Evolutionary conservation across 1,140 invertebrate species (phyloP).

Genomic region (Trachelipus rathkii): DNA sequence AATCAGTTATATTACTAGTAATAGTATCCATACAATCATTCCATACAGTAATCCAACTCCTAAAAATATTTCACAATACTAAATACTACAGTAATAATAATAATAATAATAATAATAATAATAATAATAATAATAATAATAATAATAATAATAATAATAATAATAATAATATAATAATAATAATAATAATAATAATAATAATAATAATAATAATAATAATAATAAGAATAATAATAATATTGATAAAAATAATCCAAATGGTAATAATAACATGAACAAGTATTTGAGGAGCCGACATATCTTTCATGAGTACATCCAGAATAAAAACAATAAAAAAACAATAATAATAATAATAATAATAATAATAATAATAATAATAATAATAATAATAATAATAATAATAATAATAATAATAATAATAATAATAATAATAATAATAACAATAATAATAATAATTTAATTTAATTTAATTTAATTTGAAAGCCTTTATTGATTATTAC

Average conservation of each 20-base stretch:
- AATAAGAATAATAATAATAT: slow-evolving; percentile 12
- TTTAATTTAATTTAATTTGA: too few relatives aligned
- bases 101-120: background rate
- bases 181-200: slow-evolving; percentile 19
- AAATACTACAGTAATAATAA: too few relatives aligned
- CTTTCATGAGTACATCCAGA: too few relatives aligned
- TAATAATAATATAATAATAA: slow-evolving; percentile 21
- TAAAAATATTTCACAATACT: too few relatives aligned
- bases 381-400: slow-evolving; percentile 18
- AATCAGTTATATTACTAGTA: too few relatives aligned
- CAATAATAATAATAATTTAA: slow-evolving; percentile 8
- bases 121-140: slow-evolving; percentile 3
- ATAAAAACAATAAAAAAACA: too few relatives aligned
- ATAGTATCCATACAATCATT: too few relatives aligned
- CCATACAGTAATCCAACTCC: too few relatives aligned
- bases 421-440: slow-evolving; percentile 15
- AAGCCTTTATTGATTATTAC: too few relatives aligned
- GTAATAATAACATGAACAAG: too few relatives aligned
- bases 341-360: background rate
- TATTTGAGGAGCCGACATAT: too few relatives aligned
- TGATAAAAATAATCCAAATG: too few relatives aligned
- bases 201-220: slow-evolving; percentile 19
- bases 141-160: slow-evolving; percentile 19
- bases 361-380: slow-evolving; percentile 17
- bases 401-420: slow-evolving; percentile 15